Evolutionary conservation across 2,797 vertebrate genomes (phyloP), one percentile per base, ranked within the genome.

Genomic region (Semaprochilodus insignis): DNA sequence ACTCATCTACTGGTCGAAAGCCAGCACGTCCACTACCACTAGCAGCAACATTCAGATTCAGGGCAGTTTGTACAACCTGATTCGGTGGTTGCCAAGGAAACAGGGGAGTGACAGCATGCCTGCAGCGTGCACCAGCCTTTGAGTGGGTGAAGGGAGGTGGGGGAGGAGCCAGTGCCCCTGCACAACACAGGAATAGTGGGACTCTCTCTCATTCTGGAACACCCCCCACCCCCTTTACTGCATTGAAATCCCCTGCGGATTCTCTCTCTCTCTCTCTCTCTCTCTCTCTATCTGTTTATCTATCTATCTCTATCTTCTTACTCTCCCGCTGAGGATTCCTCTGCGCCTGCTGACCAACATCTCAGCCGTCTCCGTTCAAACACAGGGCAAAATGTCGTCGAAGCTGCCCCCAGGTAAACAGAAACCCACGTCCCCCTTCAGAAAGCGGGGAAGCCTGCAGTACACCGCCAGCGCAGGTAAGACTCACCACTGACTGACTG

Each of bases 391-490:
- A 82, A 96, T 96, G 95, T 94, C 95, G 85, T 93, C 94, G 84
- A 94, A 91, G 86, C 80, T 91, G 85, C 91, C 93, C 87, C 88
- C 92, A 2, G 86, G 87, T 90, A 95, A 94, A 82, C 74, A 80
- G 52, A 88, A 86, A 88, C 91, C 93, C 88, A 94, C 94, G 48
- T 96, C 94, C 31, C 95, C 95, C 76, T 97, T 96, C 90, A 95
- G 94, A 93, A 98, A 98, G 92, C 94, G 97, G 78, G 96, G 95
- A 87, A 96, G 95, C 90, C 92, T 97, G 89, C 97, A 97, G 91
- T 94, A 94, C 86, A 89, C 95, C 34, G 90, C 91, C 88, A 93
- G 95, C 84, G 91, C 96, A 94, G 96, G 97, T 98, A 93, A 97
- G 96, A 80, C 51, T 57, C 55, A 62, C 25, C 52, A 23, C 77